Conservation (phyloP, 2,797 vertebrate genomes). For the Arremon brunneinucha region DNA sequence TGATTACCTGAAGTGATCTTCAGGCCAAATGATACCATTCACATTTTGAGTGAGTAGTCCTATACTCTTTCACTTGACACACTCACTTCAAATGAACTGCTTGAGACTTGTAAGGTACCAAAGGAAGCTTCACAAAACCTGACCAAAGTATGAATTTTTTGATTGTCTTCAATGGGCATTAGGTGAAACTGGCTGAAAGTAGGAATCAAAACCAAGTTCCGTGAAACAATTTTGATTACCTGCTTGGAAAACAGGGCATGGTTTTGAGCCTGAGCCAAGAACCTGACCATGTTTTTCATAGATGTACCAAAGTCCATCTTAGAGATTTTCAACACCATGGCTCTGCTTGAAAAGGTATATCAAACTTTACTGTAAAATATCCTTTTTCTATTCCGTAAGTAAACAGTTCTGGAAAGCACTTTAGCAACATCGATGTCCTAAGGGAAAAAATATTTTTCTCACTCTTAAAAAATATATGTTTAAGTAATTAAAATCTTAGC, state of each 20-base stretch:
- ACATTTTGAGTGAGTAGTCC: background rate
- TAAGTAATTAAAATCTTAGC: background rate
- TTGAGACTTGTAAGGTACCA: background rate
- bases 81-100: background rate
- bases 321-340: background rate
- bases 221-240: accelerated
- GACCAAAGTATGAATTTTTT: background rate
- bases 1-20: background rate
- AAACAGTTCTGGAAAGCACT: background rate
- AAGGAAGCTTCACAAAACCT: background rate
- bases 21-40: background rate
- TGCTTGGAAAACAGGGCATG: background rate
- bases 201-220: background rate
- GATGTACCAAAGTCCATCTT: background rate
- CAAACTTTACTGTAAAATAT: background rate
- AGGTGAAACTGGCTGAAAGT: background rate
- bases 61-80: background rate
- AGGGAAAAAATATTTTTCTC: background rate
- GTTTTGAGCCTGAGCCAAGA: background rate
- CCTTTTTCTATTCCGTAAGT: background rate
- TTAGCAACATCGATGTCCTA: background rate
- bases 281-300: background rate
- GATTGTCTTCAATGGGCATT: background rate
- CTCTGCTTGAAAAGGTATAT: background rate
- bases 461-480: background rate